phyloP scores from a whole-genome alignment of 1,140 invertebrate genomes.

The Papilio machaon region DNA sequence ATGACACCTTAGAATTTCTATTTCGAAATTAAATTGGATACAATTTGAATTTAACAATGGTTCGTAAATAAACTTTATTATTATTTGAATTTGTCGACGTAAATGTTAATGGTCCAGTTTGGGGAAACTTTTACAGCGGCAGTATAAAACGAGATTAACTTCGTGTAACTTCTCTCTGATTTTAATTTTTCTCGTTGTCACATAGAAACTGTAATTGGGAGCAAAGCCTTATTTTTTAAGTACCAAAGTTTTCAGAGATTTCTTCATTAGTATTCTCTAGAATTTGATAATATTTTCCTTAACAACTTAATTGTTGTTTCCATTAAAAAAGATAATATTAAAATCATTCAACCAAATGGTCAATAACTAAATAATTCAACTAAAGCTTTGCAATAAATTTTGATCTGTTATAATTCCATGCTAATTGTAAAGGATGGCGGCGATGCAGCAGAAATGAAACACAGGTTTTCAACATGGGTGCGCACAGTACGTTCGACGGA shows the following conservation, averaged over 20 bases:
- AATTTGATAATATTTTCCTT: neutral
- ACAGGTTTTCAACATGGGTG: too few relatives aligned
- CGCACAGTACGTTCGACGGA: too few relatives aligned
- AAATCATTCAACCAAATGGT: too few relatives aligned
- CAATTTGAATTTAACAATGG: conserved; percentile 33
- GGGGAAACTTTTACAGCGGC: conserved; percentile 25
- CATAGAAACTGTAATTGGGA: conserved; percentile 17
- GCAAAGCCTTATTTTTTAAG: neutral
- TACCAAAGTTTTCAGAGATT: neutral
- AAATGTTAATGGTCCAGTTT: conserved; percentile 36
- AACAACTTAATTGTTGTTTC: neutral
- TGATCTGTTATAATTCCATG: neutral
- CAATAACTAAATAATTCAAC: neutral
- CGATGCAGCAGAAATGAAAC: too few relatives aligned
- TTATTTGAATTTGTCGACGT: conserved; percentile 36
- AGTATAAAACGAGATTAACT: conserved; percentile 35
- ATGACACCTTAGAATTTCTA: conserved; percentile 13
- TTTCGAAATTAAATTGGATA: conserved; percentile 32
- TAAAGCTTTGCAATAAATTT: neutral
- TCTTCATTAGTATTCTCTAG: neutral
- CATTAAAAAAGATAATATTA: neutral
- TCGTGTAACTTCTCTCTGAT: conserved; percentile 29
- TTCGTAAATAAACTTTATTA: conserved; percentile 37
- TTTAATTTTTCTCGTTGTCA: conserved; percentile 30
- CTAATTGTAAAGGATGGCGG: too few relatives aligned